A percentile compares a stretch with the other conserved stretches of the same genome.
These are phyloP conservation scores for Echinops telfairi DNA, from an alignment of 2,113 vertebrate genomes.

Conservation along the genomic window DNA sequence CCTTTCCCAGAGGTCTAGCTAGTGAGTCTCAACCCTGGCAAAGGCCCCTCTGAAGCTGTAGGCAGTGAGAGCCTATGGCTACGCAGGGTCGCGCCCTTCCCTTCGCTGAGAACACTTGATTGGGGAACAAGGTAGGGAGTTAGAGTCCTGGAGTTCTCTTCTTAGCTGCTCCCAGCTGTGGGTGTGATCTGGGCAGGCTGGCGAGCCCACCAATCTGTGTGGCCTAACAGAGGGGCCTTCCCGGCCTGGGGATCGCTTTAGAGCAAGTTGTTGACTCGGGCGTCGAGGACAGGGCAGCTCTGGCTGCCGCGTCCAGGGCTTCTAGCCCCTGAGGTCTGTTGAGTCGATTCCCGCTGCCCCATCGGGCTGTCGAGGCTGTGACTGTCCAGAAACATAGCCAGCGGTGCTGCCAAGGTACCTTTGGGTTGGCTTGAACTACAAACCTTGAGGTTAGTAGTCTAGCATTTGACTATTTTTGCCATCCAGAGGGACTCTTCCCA, in stretches of 20 bases:
- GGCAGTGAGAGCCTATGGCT: neutral
- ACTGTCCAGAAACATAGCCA: neutral
- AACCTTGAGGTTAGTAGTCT: neutral
- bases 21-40: neutral
- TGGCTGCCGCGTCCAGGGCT: neutral
- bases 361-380: neutral
- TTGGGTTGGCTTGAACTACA: neutral
- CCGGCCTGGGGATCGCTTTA: neutral
- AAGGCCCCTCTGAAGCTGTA: neutral
- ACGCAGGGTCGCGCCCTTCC: slow-evolving; percentile 29
- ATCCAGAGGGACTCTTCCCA: neutral
- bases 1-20: neutral
- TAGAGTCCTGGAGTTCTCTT: neutral
- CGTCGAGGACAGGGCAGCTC: neutral
- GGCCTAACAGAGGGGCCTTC: neutral
- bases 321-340: neutral
- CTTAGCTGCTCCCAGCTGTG: neutral
- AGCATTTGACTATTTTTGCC: neutral
- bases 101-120: neutral
- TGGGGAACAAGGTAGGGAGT: neutral
- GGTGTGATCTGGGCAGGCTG: neutral
- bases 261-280: neutral
- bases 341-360: neutral
- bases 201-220: neutral
- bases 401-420: neutral